Evolutionary conservation across 2,797 vertebrate species (phyloP).

Genomic region (Thripadectes ignobilis): DNA sequence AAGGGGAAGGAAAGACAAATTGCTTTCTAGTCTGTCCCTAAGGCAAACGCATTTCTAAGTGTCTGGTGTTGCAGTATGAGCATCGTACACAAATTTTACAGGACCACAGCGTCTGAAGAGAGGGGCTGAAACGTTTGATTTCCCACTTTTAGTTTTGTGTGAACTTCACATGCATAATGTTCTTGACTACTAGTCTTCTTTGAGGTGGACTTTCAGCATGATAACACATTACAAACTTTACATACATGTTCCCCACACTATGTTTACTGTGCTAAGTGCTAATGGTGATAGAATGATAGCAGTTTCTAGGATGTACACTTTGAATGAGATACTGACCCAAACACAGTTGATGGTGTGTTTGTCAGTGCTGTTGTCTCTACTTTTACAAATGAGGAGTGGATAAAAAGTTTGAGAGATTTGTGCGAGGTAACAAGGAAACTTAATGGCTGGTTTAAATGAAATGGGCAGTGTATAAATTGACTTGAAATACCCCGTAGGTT

Average conservation of each 20-base stretch:
- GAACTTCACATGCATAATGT: background rate
- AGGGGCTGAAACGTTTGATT: background rate
- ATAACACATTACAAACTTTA: background rate
- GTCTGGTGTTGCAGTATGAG: background rate
- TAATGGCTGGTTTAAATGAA: background rate
- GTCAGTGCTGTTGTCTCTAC: background rate
- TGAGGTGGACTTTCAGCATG: background rate
- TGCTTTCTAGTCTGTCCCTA: background rate
- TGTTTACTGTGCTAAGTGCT: background rate
- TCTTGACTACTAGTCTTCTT: background rate
- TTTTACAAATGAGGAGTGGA: background rate
- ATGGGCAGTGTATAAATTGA: background rate
- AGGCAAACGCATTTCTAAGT: background rate
- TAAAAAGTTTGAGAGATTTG: background rate
- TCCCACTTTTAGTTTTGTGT: background rate
- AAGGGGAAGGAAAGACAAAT: slow-evolving; percentile 5
- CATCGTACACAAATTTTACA: background rate
- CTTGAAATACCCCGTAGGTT: background rate
- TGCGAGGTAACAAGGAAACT: background rate
- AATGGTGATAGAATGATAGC: background rate
- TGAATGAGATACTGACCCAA: background rate
- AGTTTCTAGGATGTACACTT: background rate
- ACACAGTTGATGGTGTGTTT: rapidly evolving
- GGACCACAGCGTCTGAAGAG: background rate
- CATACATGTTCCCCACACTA: background rate